A percentile compares a stretch with the other conserved stretches of the same genome.
phyloP scores from a whole-genome alignment of 2,888 invertebrate genomes.

The Unio delphinus region DNA sequence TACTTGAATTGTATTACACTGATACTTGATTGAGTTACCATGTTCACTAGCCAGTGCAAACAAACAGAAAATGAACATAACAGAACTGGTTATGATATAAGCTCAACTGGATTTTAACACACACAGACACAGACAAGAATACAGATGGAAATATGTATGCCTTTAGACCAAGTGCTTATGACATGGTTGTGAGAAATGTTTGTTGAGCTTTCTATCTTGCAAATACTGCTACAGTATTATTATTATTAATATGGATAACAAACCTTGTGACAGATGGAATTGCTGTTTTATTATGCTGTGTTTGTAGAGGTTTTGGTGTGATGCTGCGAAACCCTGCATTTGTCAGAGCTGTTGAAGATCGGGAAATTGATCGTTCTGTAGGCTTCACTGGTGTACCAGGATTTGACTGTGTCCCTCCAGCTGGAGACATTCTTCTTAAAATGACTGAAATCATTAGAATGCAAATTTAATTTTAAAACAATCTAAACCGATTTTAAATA shows the following conservation, averaged over 20 bases:
- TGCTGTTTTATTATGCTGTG: slow-evolving; percentile 62
- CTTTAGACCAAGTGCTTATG: too few species aligned
- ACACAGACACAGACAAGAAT: too few species aligned
- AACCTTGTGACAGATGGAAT: slow-evolving; percentile 19
- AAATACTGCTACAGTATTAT: not conserved
- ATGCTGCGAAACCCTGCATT: slow-evolving; percentile 53
- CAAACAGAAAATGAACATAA: too few species aligned
- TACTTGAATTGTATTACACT: too few species aligned
- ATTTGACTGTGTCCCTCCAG: slow-evolving; percentile 7
- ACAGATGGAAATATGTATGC: too few species aligned
- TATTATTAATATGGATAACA: not conserved
- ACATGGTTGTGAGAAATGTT: too few species aligned
- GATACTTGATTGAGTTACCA: too few species aligned
- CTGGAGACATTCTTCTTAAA: slow-evolving; percentile 34
- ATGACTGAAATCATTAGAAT: slow-evolving; percentile 27
- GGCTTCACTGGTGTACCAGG: slow-evolving; percentile 8
- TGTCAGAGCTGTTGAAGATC: slow-evolving; percentile 25
- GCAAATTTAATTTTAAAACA: not conserved
- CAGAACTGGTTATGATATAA: too few species aligned
- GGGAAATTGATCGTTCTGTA: slow-evolving; percentile 20
- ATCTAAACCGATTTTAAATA: too few species aligned
- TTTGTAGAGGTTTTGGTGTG: slow-evolving; percentile 50
- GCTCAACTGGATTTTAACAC: too few species aligned
- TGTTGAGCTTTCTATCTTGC: not conserved
- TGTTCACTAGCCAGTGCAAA: too few species aligned